phyloP scores from a whole-genome alignment of 2,888 invertebrate genomes.

The Mactromeris polynyma region DNA sequence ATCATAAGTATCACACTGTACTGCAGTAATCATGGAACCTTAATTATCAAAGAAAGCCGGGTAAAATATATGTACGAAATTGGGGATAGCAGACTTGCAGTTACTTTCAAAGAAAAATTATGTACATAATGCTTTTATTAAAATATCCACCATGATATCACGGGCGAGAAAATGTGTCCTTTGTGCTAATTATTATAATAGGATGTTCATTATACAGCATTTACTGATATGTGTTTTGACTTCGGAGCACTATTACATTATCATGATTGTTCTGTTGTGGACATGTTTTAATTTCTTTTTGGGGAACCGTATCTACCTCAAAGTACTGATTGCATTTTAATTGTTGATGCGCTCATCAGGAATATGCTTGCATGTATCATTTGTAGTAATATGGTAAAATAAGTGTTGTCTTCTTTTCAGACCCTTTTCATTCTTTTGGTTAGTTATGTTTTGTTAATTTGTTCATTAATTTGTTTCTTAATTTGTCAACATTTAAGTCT shows the following conservation, averaged over 20 bases:
- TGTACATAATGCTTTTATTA: no score
- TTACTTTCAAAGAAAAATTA: no score
- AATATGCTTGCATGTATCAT: background rate
- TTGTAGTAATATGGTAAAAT: background rate
- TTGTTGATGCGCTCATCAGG: background rate
- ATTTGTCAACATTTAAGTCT: no score
- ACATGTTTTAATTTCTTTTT: background rate
- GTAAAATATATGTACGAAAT: no score
- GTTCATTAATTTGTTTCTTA: no score
- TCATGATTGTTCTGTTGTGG: background rate
- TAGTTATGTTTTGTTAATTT: no score
- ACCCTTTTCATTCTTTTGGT: background rate
- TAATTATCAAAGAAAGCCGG: no score
- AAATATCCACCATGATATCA: no score
- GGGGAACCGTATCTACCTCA: slow-evolving; percentile 14
- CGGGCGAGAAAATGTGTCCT: no score
- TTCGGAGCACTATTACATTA: background rate
- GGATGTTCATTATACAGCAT: background rate
- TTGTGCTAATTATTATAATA: background rate
- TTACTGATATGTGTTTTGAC: background rate
- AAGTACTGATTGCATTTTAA: background rate
- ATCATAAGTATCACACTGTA: background rate
- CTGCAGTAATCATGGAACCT: background rate
- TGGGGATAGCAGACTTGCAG: no score
- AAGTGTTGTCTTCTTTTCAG: background rate